phyloP scores from a whole-genome alignment of 37 sponge, comb jelly and placozoan species.

The Spongia lamella region DNA sequence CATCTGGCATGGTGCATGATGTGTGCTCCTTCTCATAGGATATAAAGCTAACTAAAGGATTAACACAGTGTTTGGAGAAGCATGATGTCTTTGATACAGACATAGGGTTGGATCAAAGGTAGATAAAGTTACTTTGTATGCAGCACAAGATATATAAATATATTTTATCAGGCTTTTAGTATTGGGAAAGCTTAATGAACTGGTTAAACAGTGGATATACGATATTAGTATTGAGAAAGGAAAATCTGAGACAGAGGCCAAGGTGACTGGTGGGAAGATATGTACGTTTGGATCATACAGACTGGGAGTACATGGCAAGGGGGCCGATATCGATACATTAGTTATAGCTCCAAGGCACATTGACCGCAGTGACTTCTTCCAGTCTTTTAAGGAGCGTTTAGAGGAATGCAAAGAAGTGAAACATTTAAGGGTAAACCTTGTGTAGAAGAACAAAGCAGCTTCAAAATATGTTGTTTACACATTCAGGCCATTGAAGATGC shows the following conservation, averaged over 20 bases:
- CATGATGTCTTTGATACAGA: slow-evolving; percentile 85
- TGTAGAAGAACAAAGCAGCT: background rate
- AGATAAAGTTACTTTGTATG: slow-evolving; percentile 13
- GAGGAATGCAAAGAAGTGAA: slow-evolving; percentile 61
- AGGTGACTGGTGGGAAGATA: slow-evolving; percentile 90
- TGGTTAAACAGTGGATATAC: slow-evolving; percentile 83
- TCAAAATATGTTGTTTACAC: background rate
- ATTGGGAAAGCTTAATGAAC: slow-evolving; percentile 71
- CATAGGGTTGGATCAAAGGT: slow-evolving; percentile 81
- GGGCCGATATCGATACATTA: slow-evolving; percentile 98
- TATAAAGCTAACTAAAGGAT: slow-evolving; percentile 60
- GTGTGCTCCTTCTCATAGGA: slow-evolving; percentile 62
- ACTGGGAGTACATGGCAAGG: slow-evolving; percentile 96
- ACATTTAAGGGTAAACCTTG: slow-evolving; percentile 70
- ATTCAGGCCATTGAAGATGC: slow-evolving; percentile 90
- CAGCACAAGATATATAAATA: background rate
- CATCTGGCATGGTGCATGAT: background rate
- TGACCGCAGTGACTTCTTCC: slow-evolving; percentile 88
- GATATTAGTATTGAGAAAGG: slow-evolving; percentile 79
- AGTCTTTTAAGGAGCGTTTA: slow-evolving; percentile 77
- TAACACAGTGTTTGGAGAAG: slow-evolving; percentile 56
- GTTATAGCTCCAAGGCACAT: slow-evolving; percentile 94
- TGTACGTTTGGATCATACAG: slow-evolving; percentile 99
- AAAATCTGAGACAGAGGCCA: slow-evolving; percentile 80
- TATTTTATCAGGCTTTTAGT: slow-evolving; percentile 52